Conservation (phyloP, 1,140 invertebrate genomes). For the Ruditapes philippinarum region DNA sequence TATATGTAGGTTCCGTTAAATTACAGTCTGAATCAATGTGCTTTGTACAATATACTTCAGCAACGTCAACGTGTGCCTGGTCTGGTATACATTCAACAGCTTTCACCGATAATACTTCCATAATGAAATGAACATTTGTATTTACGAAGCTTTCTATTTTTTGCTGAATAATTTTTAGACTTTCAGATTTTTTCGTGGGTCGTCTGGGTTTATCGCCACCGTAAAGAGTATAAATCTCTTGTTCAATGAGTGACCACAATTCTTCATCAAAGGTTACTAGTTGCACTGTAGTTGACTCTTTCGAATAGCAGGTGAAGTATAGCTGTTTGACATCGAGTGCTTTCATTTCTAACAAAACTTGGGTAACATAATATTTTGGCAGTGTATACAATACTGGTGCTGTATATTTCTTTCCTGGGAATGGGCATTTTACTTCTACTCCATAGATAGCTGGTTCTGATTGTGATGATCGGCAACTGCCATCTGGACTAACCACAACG, state of each 20-base stretch:
- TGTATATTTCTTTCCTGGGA: conserved; percentile 33
- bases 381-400: conserved; percentile 51
- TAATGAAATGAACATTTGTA: conserved; percentile 46
- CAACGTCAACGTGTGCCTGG: background rate
- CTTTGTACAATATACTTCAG: background rate
- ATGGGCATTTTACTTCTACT: conserved; percentile 65
- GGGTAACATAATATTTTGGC: conserved; percentile 51
- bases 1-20: too few relatives aligned
- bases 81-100: background rate
- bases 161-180: background rate
- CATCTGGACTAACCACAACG: conserved; percentile 46
- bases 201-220: background rate
- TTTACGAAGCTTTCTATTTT: conserved; percentile 17
- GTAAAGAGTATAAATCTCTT: background rate
- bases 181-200: background rate
- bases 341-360: conserved; percentile 60
- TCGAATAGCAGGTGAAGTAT: conserved; percentile 45
- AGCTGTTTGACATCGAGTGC: conserved; percentile 14
- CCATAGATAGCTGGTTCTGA: background rate
- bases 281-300: conserved; percentile 32
- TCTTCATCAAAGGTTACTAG: background rate
- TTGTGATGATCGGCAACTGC: conserved; percentile 31
- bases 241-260: conserved; percentile 13
- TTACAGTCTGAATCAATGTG: background rate
- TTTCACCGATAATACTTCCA: background rate